phyloP scores from a whole-genome alignment of 2,113 vertebrate genomes.

The Emydocephalus ijimae region DNA sequence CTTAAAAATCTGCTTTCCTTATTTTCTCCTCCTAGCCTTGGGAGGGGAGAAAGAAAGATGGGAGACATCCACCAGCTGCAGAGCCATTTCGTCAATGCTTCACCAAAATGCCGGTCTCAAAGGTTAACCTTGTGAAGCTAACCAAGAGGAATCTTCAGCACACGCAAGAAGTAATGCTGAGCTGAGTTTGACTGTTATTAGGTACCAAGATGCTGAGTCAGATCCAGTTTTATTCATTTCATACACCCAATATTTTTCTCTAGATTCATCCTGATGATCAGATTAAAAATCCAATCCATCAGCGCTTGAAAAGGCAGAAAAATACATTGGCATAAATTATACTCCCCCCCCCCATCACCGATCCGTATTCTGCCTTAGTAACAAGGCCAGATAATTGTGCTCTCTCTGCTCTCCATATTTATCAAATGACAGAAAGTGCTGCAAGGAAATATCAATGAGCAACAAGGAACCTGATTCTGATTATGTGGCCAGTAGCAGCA shows the following conservation, averaged over 20 bases:
- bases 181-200: not conserved
- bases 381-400: not conserved
- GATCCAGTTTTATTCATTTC: not conserved
- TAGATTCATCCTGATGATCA: not conserved
- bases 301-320: not conserved
- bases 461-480: not conserved
- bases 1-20: not conserved
- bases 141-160: not conserved
- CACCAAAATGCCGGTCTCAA: not conserved
- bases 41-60: not conserved
- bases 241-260: not conserved
- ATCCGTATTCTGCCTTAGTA: not conserved
- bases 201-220: not conserved
- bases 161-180: not conserved
- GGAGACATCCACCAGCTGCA: not conserved
- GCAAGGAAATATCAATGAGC: not conserved
- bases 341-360: not conserved
- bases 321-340: not conserved
- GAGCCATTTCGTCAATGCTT: not conserved
- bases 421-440: not conserved
- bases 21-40: not conserved
- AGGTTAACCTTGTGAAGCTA: not conserved
- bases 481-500: not conserved
- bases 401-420: not conserved
- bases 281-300: not conserved